Evolutionary conservation across 64 coral and sea anemone species (phyloP), one percentile per base, ranked within the genome.

Genomic region (Pachyseris speciosa): DNA sequence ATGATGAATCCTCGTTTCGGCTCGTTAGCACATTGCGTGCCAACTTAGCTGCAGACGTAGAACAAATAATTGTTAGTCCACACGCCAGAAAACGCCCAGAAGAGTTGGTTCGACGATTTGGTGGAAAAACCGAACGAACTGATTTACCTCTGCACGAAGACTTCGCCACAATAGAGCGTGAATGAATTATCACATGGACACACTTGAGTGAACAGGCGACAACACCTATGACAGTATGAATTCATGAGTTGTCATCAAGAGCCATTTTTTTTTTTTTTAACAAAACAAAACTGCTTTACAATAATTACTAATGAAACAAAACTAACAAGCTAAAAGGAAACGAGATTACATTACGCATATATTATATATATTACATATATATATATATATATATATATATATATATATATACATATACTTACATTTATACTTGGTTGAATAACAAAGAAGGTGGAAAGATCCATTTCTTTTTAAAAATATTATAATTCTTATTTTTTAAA

Each of bases 201-300:
- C 77, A 53, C 77, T 61, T 58, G 49, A 40, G 7, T 81, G 53
- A 60, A 7, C 17, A 59, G 26, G 5, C 52, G 22, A 81, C 16
- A 58, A 60, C 55, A 61, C 31, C 33, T 63, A 61, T 81, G 52
- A 81, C 77, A 81, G 51, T 61, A n/a, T n/a, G n/a, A 61, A 81
- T 61, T 81, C 77, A 81, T 39, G 28, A 81, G 29, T 61, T 81
- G 77, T 81, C 77, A 81, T 39, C 77, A 36, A 0, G n/a, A n/a
- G n/a, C n/a, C n/a, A n/a, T n/a, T n/a, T n/a, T n/a, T n/a, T n/a
- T n/a, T n/a, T n/a, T n/a, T n/a, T n/a, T n/a, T n/a, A n/a, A n/a
- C n/a, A n/a, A n/a, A n/a, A n/a, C n/a, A n/a, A n/a, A n/a, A n/a
- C n/a, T n/a, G n/a, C n/a, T n/a, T n/a, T n/a, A n/a, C n/a, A n/a